phyloP scores from a whole-genome alignment of 1,140 invertebrate genomes.

The Zaprionus tsacasi region DNA sequence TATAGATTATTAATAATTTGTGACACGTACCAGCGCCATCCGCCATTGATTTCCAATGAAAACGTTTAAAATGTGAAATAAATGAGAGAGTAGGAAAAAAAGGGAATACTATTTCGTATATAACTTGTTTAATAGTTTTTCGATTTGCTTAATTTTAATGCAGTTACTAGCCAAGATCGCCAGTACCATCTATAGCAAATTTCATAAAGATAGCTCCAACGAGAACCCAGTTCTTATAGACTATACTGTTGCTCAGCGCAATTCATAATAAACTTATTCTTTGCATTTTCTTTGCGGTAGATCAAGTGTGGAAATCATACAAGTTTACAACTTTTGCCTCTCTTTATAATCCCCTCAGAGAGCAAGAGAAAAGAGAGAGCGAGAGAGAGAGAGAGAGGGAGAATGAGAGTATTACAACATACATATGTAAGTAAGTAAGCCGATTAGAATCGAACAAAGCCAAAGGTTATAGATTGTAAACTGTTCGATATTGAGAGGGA shows the following conservation, averaged over 20 bases:
- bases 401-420: neutral
- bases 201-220: neutral
- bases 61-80: constrained; percentile 15
- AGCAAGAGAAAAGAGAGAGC: neutral
- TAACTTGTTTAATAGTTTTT: neutral
- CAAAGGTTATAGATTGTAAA: constrained; percentile 30
- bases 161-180: neutral
- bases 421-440: constrained; percentile 25
- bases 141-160: neutral
- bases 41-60: constrained; percentile 67
- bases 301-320: constrained; percentile 21
- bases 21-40: constrained; percentile 60
- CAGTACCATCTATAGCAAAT: neutral
- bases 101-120: neutral
- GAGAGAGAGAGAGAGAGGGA: no score
- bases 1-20: constrained; percentile 82
- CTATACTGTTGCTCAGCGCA: neutral
- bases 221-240: neutral
- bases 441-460: constrained; percentile 26
- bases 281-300: constrained; percentile 2
- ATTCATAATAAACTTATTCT: constrained; percentile 1
- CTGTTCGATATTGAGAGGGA: constrained; percentile 6
- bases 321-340: constrained; percentile 18
- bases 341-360: constrained; percentile 7
- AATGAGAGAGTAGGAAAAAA: neutral